A percentile compares a stretch with the other conserved stretches of the same genome.
phyloP scores from a whole-genome alignment of 2,888 invertebrate genomes.

The Sinohyriopsis cumingii region DNA sequence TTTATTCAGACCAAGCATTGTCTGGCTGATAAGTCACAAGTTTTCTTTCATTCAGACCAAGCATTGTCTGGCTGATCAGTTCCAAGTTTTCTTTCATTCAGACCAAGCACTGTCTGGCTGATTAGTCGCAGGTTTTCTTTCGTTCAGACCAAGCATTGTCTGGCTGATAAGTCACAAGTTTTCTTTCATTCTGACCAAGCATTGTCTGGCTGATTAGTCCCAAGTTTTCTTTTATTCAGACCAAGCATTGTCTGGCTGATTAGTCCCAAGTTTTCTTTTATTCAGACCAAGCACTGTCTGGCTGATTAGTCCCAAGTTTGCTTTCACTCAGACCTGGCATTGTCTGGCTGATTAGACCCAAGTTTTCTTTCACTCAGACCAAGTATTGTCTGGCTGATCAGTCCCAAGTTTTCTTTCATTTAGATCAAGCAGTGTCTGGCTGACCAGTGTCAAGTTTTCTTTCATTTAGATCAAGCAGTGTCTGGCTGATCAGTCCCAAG shows the following conservation, averaged over 20 bases:
- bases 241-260: background rate
- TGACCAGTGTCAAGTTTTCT: background rate
- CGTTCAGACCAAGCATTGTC: conserved; percentile 1
- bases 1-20: conserved; percentile 1
- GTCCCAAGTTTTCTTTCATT: conserved; percentile 3
- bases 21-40: background rate
- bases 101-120: background rate
- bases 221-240: no score
- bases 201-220: background rate
- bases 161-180: background rate
- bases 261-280: conserved; percentile 1
- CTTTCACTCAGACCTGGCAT: no score
- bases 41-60: no score
- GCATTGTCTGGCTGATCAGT: background rate
- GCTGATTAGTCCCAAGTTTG: background rate
- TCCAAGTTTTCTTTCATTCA: conserved; percentile 3
- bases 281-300: background rate
- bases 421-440: background rate
- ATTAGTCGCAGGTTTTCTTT: background rate
- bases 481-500: background rate
- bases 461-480: background rate
- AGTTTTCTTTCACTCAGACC: no score
- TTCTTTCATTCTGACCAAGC: no score
- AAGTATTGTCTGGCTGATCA: background rate
- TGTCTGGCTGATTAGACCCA: background rate